phyloP scores from a whole-genome alignment of 2,888 invertebrate genomes.

The Alcis repandata region DNA sequence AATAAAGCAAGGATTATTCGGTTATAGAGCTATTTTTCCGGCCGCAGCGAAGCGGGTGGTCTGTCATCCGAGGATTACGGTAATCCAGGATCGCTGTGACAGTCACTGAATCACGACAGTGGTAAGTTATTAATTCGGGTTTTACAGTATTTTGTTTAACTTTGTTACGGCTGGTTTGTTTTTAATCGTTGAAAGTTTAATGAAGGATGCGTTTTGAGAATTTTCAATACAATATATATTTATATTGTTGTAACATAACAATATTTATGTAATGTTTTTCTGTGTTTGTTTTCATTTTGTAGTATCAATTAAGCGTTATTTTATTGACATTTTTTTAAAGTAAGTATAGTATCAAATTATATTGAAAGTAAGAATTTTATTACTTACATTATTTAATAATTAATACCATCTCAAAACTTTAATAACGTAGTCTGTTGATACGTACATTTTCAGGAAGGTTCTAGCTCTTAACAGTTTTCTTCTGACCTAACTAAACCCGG shows the following conservation, averaged over 20 bases:
- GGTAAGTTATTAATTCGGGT: neutral
- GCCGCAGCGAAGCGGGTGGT: slow-evolving; percentile 33
- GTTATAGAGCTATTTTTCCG: slow-evolving; percentile 51
- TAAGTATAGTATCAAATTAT: no score
- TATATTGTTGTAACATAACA: no score
- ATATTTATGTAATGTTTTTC: no score
- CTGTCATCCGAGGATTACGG: slow-evolving; percentile 41
- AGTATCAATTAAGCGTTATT: no score
- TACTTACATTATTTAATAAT: no score
- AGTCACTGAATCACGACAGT: slow-evolving; percentile 24
- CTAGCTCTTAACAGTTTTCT: neutral
- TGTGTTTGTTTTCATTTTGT: no score
- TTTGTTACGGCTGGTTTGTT: neutral
- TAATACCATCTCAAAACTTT: no score
- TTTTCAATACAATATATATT: no score
- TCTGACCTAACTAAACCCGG: slow-evolving; percentile 4
- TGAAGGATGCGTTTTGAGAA: no score
- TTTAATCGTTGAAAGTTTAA: neutral
- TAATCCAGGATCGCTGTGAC: slow-evolving; percentile 25
- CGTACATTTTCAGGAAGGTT: neutral
- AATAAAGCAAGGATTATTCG: slow-evolving; percentile 43
- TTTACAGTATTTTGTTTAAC: neutral
- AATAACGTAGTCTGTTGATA: neutral
- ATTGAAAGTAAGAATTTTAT: no score
- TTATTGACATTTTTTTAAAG: no score